A percentile compares a stretch with the other conserved stretches of the same genome.
phyloP scores from a whole-genome alignment of 2,888 invertebrate species.

The Nudaria mundana region DNA sequence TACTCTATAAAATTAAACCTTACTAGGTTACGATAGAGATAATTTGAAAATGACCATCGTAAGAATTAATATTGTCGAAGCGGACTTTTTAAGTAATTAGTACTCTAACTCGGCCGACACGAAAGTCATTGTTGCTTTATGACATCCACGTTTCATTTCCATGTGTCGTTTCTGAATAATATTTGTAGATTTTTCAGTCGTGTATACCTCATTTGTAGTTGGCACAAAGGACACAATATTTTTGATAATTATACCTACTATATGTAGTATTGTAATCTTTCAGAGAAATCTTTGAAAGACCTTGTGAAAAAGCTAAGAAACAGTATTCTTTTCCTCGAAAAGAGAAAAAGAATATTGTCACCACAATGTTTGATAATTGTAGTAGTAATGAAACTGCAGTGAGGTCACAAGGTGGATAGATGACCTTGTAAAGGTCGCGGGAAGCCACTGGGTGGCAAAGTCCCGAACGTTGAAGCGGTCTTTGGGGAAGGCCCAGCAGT shows the following conservation, averaged over 20 bases:
- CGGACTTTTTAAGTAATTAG: slow-evolving; percentile 54
- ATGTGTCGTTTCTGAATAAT: slow-evolving; percentile 37
- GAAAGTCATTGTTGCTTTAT: slow-evolving; percentile 52
- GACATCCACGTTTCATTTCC: slow-evolving; percentile 42
- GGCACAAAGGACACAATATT: slow-evolving; percentile 45
- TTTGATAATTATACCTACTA: slow-evolving; percentile 28
- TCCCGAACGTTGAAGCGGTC: no score
- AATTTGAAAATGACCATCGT: slow-evolving; percentile 8
- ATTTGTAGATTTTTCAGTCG: slow-evolving; percentile 54
- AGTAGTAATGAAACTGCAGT: no score
- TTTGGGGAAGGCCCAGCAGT: no score
- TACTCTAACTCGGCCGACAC: slow-evolving; percentile 55
- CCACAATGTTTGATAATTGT: no score
- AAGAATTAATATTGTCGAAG: slow-evolving; percentile 36
- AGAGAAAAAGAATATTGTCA: no score
- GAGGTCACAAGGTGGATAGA: no score
- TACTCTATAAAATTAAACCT: slow-evolving; percentile 27
- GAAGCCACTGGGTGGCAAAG: no score
- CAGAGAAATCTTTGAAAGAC: slow-evolving; percentile 17
- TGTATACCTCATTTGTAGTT: slow-evolving; percentile 43
- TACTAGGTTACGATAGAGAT: slow-evolving; percentile 22
- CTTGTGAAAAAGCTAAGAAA: no score
- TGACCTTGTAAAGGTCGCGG: no score
- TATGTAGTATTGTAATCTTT: slow-evolving; percentile 37
- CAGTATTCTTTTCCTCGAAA: no score